These are phyloP conservation scores for Callosobruchus maculatus DNA, from an alignment of 2,888 invertebrate genomes.

Conservation along the genomic window DNA sequence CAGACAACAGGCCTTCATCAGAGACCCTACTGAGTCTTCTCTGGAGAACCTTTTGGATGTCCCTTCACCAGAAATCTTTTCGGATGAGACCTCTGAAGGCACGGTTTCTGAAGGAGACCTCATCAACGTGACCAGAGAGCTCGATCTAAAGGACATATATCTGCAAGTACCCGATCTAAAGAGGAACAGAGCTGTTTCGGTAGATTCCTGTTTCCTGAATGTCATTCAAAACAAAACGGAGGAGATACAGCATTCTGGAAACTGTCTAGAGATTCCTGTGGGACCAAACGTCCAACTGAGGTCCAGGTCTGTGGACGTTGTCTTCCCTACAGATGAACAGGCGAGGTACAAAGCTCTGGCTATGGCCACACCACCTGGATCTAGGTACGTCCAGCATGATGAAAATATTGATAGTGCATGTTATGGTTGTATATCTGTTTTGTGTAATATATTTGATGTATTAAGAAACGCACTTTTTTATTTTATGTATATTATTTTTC, in stretches of 20 bases:
- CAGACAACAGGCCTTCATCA: slow-evolving; percentile 79
- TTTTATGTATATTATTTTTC: not conserved
- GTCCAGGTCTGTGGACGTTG: slow-evolving; percentile 83
- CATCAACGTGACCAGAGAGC: slow-evolving; percentile 35
- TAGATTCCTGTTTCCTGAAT: slow-evolving; percentile 82
- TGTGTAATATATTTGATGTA: slow-evolving; percentile 8
- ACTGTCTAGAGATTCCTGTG: slow-evolving; percentile 67
- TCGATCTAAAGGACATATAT: slow-evolving; percentile 45
- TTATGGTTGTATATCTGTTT: not conserved
- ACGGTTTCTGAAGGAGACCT: slow-evolving; percentile 35
- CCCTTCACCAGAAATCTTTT: slow-evolving; percentile 40
- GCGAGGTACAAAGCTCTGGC: slow-evolving; percentile 82
- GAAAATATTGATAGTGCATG: slow-evolving; percentile 25
- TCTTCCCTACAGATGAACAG: slow-evolving; percentile 80
- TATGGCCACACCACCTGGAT: slow-evolving; percentile 54
- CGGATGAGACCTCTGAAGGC: slow-evolving; percentile 46
- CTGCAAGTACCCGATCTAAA: slow-evolving; percentile 75
- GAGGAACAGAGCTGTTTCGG: slow-evolving; percentile 81
- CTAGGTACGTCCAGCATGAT: slow-evolving; percentile 29
- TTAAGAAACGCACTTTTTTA: not conserved
- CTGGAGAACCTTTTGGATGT: slow-evolving; percentile 63
- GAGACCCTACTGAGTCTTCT: slow-evolving; percentile 62
- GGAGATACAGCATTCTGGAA: slow-evolving; percentile 62
- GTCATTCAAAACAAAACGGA: slow-evolving; percentile 69
- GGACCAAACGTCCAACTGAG: slow-evolving; percentile 61